phyloP scores from a whole-genome alignment of 2,113 vertebrate species.

The Tursiops truncatus region DNA sequence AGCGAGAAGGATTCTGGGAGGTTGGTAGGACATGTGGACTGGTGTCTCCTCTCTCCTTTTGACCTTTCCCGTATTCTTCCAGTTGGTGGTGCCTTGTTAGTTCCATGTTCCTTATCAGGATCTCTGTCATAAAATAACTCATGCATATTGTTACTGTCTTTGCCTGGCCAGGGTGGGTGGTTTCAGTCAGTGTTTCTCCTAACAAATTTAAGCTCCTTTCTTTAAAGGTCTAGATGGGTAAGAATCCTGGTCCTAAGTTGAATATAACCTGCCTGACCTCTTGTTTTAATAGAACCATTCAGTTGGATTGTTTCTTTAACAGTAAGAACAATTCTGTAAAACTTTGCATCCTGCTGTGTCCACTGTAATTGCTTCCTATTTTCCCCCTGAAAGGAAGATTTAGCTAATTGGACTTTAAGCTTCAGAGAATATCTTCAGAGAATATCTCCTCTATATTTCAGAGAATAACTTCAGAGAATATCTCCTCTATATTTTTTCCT shows the following conservation, averaged over 20 bases:
- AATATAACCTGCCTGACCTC: neutral
- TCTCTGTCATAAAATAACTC: too few relatives aligned
- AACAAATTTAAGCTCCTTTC: neutral
- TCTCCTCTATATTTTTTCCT: conserved; percentile 8
- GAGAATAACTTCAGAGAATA: conserved; percentile 43
- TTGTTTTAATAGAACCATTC: neutral
- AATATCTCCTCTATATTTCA: neutral
- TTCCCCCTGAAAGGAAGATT: conserved; percentile 47
- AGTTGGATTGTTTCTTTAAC: conserved; percentile 50
- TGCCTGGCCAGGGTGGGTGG: too few relatives aligned
- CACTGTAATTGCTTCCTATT: conserved; percentile 43
- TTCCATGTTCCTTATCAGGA: too few relatives aligned
- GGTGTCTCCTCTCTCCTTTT: too few relatives aligned
- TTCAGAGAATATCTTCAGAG: conserved; percentile 56
- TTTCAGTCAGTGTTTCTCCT: too few relatives aligned
- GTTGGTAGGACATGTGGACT: too few relatives aligned
- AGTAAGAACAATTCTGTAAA: conserved; percentile 35
- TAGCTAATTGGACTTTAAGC: conserved; percentile 62
- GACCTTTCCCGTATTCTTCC: too few relatives aligned
- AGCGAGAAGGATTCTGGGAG: too few relatives aligned
- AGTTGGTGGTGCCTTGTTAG: too few relatives aligned
- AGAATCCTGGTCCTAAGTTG: neutral
- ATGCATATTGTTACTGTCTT: too few relatives aligned
- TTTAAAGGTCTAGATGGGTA: neutral
- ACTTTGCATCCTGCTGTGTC: conserved; percentile 36